Conservation (phyloP, 1,140 invertebrate genomes). For the Homalodisca vitripennis region DNA sequence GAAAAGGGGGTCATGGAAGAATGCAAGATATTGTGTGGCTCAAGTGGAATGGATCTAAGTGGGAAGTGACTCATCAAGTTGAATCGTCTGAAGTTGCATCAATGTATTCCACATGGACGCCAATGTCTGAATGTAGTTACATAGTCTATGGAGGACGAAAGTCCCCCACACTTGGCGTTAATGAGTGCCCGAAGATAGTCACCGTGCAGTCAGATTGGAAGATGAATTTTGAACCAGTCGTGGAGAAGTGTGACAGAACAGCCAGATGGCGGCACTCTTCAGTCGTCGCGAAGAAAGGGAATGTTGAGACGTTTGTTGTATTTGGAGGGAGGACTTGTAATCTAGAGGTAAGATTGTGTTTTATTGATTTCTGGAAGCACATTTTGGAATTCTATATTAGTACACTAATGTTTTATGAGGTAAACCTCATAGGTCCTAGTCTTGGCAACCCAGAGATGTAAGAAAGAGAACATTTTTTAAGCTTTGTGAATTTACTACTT, state of each 20-base stretch:
- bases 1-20: conserved; percentile 11
- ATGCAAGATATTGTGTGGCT: not conserved
- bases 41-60: not conserved
- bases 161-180: not conserved
- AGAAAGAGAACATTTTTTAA: no score
- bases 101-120: not conserved
- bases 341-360: conserved; percentile 30
- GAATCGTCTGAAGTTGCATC: not conserved
- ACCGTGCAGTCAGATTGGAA: no score
- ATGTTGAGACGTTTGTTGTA: conserved; percentile 36
- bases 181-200: no score
- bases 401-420: not conserved
- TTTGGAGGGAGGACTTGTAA: conserved; percentile 45
- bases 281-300: not conserved
- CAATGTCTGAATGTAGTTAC: not conserved
- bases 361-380: no score
- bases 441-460: not conserved
- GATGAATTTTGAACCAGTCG: no score
- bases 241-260: no score
- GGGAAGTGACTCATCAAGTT: not conserved
- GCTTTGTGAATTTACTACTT: no score
- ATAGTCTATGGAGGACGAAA: not conserved
- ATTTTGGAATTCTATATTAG: no score
- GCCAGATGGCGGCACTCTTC: not conserved
- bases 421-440: not conserved